Evolutionary conservation across 2,888 invertebrate species (phyloP).

Genomic region (Apodemia hepburni): DNA sequence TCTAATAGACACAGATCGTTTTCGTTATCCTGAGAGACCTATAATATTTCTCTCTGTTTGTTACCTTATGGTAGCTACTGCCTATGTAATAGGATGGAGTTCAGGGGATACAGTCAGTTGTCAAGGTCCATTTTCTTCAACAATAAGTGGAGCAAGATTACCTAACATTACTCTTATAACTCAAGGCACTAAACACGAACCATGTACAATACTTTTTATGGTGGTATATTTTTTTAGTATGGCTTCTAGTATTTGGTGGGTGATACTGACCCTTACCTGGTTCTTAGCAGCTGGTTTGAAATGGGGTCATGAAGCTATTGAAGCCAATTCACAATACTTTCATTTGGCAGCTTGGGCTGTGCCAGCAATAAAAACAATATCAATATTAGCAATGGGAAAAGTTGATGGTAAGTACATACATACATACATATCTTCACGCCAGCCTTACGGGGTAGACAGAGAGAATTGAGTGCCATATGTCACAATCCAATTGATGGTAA

Average conservation of each 20-base stretch:
- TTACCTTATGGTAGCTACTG: constrained; percentile 95
- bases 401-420: constrained; percentile 94
- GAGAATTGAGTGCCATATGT: too few species aligned
- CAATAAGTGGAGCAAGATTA: constrained; percentile 84
- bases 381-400: constrained; percentile 96
- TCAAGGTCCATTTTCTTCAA: constrained; percentile 88
- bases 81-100: constrained; percentile 93
- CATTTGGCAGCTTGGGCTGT: constrained; percentile 99
- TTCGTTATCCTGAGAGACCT: constrained; percentile 98
- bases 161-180: constrained; percentile 91
- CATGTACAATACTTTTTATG: constrained; percentile 97
- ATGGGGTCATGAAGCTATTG: constrained; percentile 99
- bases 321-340: constrained; percentile 97
- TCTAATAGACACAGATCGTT: constrained; percentile 95
- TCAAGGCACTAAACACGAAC: constrained; percentile 91
- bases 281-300: constrained; percentile 97
- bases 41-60: constrained; percentile 98
- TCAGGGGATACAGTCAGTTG: constrained; percentile 92
- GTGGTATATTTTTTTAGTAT: constrained; percentile 97
- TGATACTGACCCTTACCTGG: constrained; percentile 97
- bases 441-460: too few species aligned
- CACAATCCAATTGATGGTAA: too few species aligned
- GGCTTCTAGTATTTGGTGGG: constrained; percentile 99
- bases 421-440: too few species aligned
- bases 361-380: constrained; percentile 97